Percentiles rank a stretch among this genome's conserved stretches.
Conservation (phyloP, 2,113 vertebrate genomes). For the Todiramphus chloris region DNA sequence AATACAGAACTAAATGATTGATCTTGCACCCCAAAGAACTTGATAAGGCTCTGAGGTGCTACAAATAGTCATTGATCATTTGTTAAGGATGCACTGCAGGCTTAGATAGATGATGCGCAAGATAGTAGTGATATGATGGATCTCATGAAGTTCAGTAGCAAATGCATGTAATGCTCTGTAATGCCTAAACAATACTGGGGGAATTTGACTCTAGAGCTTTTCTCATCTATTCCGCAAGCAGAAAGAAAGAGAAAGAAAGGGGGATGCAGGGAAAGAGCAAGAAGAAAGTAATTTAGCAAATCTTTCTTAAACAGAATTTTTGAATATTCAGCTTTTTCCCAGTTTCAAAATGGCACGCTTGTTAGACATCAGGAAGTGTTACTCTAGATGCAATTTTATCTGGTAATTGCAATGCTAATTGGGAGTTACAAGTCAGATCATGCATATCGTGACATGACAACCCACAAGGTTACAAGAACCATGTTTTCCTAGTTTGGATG, state of each 20-base stretch:
- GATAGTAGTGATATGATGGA: not conserved
- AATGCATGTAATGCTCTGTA: not conserved
- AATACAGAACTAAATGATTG: not conserved
- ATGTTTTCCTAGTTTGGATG: not conserved
- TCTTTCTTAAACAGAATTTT: not conserved
- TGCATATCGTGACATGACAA: not conserved
- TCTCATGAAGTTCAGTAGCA: not conserved
- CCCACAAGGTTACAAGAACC: not conserved
- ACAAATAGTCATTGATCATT: not conserved
- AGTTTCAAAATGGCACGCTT: not conserved
- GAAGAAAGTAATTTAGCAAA: not conserved
- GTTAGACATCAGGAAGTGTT: not conserved
- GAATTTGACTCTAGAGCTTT: not conserved
- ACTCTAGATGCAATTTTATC: not conserved
- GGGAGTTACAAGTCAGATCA: not conserved
- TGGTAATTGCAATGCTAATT: not conserved
- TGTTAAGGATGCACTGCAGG: not conserved
- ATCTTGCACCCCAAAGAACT: not conserved
- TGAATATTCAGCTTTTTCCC: not conserved
- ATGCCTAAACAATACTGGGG: not conserved
- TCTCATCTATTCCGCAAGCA: not conserved
- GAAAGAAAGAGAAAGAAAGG: not conserved
- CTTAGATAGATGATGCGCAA: not conserved
- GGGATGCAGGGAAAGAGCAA: not conserved
- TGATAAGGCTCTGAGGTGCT: not conserved